A percentile compares a stretch with the other conserved stretches of the same genome.
Evolutionary conservation across 2,888 invertebrate genomes (phyloP).

Genomic region (Griposia aprilina): DNA sequence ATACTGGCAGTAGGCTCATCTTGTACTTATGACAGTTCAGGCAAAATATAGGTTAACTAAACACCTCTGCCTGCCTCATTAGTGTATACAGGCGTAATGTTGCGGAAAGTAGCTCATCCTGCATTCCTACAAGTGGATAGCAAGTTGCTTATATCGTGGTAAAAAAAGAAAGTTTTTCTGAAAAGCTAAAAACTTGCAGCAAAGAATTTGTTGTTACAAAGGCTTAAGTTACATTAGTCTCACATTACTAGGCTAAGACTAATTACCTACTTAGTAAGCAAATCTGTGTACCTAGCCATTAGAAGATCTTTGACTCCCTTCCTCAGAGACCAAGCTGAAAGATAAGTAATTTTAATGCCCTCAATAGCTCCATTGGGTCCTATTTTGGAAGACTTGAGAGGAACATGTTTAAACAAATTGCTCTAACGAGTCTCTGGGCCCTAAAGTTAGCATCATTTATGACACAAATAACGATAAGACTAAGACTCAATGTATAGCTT

Average conservation of each 20-base stretch:
- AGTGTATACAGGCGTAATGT: no score
- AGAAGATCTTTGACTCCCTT: constrained; percentile 44
- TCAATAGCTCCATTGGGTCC: constrained; percentile 53
- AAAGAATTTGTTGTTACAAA: not conserved
- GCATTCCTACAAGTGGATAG: no score
- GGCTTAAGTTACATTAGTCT: not conserved
- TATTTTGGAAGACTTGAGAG: constrained; percentile 43
- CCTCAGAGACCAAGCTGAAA: constrained; percentile 22
- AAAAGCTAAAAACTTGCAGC: not conserved
- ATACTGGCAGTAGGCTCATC: not conserved
- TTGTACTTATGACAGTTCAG: no score
- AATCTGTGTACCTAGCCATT: constrained; percentile 17
- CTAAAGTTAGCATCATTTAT: constrained; percentile 55
- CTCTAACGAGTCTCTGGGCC: constrained; percentile 54
- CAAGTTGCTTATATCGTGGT: not conserved
- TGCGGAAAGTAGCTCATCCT: no score
- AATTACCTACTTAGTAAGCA: constrained; percentile 45
- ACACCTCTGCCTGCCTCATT: no score
- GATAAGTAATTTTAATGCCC: constrained; percentile 68
- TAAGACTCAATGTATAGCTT: constrained; percentile 40
- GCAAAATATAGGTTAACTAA: no score
- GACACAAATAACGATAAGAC: constrained; percentile 42
- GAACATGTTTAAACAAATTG: constrained; percentile 64
- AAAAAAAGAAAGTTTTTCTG: not conserved
- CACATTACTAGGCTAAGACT: not conserved